Conservation (phyloP, 2,888 invertebrate species). For the Brenthis daphne region DNA sequence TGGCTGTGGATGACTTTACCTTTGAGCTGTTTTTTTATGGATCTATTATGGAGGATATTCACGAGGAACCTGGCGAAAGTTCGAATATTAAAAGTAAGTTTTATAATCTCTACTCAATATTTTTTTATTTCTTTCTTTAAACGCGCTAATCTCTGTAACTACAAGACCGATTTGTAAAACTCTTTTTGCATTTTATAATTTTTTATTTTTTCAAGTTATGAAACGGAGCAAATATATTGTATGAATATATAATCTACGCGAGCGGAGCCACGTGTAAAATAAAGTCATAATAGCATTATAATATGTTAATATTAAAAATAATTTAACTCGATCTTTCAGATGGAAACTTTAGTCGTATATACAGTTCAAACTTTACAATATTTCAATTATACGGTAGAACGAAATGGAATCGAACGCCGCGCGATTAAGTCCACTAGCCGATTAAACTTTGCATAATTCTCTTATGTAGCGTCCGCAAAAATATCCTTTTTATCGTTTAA, state of each 20-base stretch:
- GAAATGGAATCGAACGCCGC: constrained; percentile 24
- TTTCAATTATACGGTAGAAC: constrained; percentile 24
- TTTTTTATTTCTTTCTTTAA: not conserved
- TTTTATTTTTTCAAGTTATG: not conserved
- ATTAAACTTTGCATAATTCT: constrained; percentile 51
- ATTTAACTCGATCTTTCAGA: not conserved
- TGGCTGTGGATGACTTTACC: constrained; percentile 74
- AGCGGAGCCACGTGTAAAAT: too few relatives aligned
- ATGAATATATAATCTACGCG: too few relatives aligned
- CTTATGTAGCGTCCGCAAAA: constrained; percentile 26
- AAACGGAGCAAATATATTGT: not conserved
- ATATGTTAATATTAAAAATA: too few relatives aligned
- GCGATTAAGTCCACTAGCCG: constrained; percentile 53
- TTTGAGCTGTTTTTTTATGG: constrained; percentile 61
- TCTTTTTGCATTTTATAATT: not conserved
- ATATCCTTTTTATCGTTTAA: constrained; percentile 10
- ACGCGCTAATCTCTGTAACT: not conserved
- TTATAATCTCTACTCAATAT: not conserved
- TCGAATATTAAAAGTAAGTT: constrained; percentile 65
- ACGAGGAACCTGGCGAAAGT: constrained; percentile 64
- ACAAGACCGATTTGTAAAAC: not conserved
- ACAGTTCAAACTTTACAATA: constrained; percentile 15
- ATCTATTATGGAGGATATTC: constrained; percentile 70
- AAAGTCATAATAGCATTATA: too few relatives aligned
- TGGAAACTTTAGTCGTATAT: constrained; percentile 18